A percentile compares a stretch with the other conserved stretches of the same genome.
Evolutionary conservation across 2,888 invertebrate species (phyloP).

Genomic region (Coecobrya sp.): DNA sequence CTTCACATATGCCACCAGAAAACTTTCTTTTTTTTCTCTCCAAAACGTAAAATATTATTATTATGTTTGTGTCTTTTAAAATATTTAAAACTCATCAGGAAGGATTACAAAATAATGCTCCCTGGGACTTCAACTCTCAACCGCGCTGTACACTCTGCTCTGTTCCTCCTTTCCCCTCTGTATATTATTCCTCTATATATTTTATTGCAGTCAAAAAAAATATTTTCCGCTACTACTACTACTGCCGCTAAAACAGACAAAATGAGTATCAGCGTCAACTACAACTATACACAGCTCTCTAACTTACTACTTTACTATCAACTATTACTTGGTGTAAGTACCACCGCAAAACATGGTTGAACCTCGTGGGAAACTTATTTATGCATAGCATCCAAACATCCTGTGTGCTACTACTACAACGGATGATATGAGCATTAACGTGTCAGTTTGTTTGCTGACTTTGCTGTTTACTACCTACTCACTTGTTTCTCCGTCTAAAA

Average conservation of each 20-base stretch:
- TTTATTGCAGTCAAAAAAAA: too few species aligned
- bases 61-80: conserved; percentile 29
- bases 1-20: too few species aligned
- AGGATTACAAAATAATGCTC: neutral
- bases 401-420: neutral
- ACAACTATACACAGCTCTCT: too few species aligned
- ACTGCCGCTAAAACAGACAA: too few species aligned
- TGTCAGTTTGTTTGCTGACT: neutral
- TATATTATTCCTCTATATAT: neutral
- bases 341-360: neutral
- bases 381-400: neutral
- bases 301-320: too few species aligned
- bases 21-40: too few species aligned
- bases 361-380: conserved; percentile 26
- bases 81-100: conserved; percentile 69
- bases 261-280: too few species aligned
- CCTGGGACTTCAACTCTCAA: neutral
- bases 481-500: neutral
- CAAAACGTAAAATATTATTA: too few species aligned
- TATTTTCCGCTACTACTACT: too few species aligned
- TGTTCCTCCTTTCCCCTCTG: neutral
- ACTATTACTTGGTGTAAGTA: too few species aligned
- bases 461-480: neutral
- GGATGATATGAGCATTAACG: neutral
- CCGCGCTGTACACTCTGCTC: too few species aligned